Evolutionary conservation across 2,888 invertebrate genomes (phyloP).

Genomic region (Drosophila macrospina): DNA sequence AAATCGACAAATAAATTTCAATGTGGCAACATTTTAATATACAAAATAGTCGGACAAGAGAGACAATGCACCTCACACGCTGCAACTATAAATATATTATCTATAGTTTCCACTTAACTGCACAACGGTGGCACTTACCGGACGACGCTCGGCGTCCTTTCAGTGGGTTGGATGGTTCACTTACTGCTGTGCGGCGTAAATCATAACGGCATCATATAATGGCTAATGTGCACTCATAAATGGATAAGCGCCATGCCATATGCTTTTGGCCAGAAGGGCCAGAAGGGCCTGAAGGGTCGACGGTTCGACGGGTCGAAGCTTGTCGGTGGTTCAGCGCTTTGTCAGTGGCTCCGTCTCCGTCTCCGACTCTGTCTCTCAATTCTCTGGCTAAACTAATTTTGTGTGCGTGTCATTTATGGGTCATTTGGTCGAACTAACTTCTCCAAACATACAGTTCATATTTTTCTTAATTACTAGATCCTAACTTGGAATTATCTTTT

Average conservation of each 20-base stretch:
- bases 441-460: background rate
- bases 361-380: slow-evolving; percentile 1
- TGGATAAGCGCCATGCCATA: slow-evolving; percentile 73
- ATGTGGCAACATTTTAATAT: slow-evolving; percentile 76
- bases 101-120: slow-evolving; percentile 85
- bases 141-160: slow-evolving; percentile 56
- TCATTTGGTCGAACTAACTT: slow-evolving; percentile 54
- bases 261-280: slow-evolving; percentile 43
- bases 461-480: no score
- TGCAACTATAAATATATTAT: slow-evolving; percentile 81
- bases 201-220: slow-evolving; percentile 76
- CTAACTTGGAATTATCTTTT: no score
- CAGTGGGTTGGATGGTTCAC: slow-evolving; percentile 9
- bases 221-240: slow-evolving; percentile 78
- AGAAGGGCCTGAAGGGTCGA: no score
- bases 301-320: background rate
- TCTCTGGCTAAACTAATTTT: slow-evolving; percentile 27
- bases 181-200: slow-evolving; percentile 66
- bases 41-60: slow-evolving; percentile 57
- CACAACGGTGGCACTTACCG: slow-evolving; percentile 81
- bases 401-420: slow-evolving; percentile 71
- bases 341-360: background rate
- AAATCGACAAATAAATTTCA: slow-evolving; percentile 76
- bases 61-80: slow-evolving; percentile 43
- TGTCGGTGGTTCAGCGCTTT: background rate